Conservation (phyloP, 2,888 invertebrate genomes). For the Osmoderma eremita region DNA sequence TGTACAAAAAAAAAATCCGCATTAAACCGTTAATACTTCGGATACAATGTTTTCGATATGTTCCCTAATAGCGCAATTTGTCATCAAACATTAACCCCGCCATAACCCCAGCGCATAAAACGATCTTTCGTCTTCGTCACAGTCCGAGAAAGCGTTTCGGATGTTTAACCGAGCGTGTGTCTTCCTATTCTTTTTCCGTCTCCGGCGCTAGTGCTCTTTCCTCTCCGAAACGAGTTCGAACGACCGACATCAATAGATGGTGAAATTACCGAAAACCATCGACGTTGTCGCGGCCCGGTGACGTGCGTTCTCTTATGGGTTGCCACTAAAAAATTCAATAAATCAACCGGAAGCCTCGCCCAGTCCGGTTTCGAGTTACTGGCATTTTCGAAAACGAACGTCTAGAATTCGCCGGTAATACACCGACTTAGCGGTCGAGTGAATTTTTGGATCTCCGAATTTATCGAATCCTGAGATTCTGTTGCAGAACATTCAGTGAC, state of each 20-base stretch:
- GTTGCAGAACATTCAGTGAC: slow-evolving; percentile 20
- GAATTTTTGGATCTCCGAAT: slow-evolving; percentile 37
- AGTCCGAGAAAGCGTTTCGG: slow-evolving; percentile 26
- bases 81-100: slow-evolving; percentile 4
- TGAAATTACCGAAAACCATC: slow-evolving; percentile 31
- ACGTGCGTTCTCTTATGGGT: slow-evolving; percentile 26
- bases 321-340: slow-evolving; percentile 50
- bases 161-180: slow-evolving; percentile 30
- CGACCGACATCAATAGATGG: slow-evolving; percentile 23
- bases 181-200: slow-evolving; percentile 21
- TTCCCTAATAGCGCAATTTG: slow-evolving; percentile 6
- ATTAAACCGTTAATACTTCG: slow-evolving; percentile 22
- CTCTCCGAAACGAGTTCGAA: slow-evolving; percentile 6
- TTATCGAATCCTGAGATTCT: slow-evolving; percentile 28
- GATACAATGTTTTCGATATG: slow-evolving; percentile 14
- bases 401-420: slow-evolving; percentile 30
- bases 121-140: slow-evolving; percentile 34
- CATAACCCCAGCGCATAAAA: slow-evolving; percentile 2
- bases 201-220: not conserved
- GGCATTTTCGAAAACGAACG: slow-evolving; percentile 31
- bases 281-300: slow-evolving; percentile 29
- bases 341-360: slow-evolving; percentile 41
- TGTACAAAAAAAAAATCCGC: not conserved
- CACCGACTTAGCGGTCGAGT: slow-evolving; percentile 30
- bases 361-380: slow-evolving; percentile 9